phyloP scores from a whole-genome alignment of 2,888 invertebrate genomes.

The Philereme vetulata region DNA sequence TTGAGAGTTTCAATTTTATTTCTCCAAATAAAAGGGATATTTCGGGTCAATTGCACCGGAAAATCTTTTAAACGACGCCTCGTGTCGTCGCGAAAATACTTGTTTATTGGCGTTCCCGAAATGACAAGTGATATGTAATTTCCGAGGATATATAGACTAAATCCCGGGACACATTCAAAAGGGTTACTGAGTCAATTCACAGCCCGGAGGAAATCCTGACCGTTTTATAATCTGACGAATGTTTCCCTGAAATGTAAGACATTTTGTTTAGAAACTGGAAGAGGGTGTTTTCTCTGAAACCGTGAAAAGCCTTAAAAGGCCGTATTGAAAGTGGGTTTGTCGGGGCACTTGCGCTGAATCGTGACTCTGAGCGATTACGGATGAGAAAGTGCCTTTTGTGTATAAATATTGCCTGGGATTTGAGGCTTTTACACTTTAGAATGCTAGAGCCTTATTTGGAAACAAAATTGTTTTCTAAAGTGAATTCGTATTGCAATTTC shows the following conservation, averaged over 20 bases:
- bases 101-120: slow-evolving; percentile 34
- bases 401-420: slow-evolving; percentile 38
- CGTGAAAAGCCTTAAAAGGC: slow-evolving; percentile 37
- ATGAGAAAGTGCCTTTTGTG: slow-evolving; percentile 48
- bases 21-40: slow-evolving; percentile 41
- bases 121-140: slow-evolving; percentile 35
- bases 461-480: slow-evolving; percentile 15
- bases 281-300: slow-evolving; percentile 29
- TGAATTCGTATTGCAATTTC: neutral
- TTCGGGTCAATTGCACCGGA: slow-evolving; percentile 42
- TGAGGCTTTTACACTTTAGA: slow-evolving; percentile 30
- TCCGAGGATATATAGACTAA: slow-evolving; percentile 29
- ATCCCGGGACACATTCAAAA: slow-evolving; percentile 32
- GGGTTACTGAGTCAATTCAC: slow-evolving; percentile 33
- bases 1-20: slow-evolving; percentile 43
- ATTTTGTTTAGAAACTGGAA: slow-evolving; percentile 38
- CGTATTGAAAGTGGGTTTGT: slow-evolving; percentile 47
- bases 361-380: slow-evolving; percentile 52
- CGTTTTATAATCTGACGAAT: slow-evolving; percentile 41
- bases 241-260: slow-evolving; percentile 32
- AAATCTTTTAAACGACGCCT: slow-evolving; percentile 39
- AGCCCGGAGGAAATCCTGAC: slow-evolving; percentile 30
- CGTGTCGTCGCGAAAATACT: slow-evolving; percentile 32
- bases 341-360: slow-evolving; percentile 44
- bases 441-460: slow-evolving; percentile 16